Conservation (phyloP, 2,113 vertebrate species). For the Alligator sinensis region DNA sequence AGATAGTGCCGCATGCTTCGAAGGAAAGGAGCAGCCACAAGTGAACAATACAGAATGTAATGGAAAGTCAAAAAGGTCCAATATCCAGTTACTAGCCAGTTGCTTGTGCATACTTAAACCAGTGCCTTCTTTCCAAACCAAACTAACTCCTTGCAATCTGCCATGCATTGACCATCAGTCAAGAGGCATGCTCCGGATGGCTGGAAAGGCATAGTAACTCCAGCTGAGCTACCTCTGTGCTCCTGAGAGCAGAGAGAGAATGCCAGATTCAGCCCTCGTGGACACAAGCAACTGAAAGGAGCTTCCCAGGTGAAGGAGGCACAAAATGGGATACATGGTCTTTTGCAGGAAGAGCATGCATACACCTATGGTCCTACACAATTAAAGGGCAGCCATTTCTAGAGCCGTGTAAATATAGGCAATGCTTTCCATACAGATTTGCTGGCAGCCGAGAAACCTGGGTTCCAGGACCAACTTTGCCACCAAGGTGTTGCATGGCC, state of each 20-base stretch:
- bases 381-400: not conserved
- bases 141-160: not conserved
- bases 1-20: slow-evolving; percentile 88
- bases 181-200: not conserved
- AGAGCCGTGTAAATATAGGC: rapidly evolving
- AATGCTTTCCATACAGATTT: not conserved
- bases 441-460: not conserved
- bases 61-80: not conserved
- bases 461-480: not conserved
- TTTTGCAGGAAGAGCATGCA: not conserved
- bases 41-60: not conserved
- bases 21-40: not conserved
- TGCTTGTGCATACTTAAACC: not conserved
- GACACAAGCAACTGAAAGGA: not conserved
- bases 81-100: not conserved
- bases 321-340: not conserved
- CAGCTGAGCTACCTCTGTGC: not conserved
- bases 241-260: not conserved
- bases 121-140: not conserved
- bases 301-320: not conserved
- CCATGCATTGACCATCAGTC: not conserved
- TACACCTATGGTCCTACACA: rapidly evolving
- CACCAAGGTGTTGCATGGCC: rapidly evolving
- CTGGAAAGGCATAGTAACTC: not conserved
- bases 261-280: not conserved